These are phyloP conservation scores for Trinectes maculatus DNA, from an alignment of 2,113 vertebrate species.

Conservation along the genomic window DNA sequence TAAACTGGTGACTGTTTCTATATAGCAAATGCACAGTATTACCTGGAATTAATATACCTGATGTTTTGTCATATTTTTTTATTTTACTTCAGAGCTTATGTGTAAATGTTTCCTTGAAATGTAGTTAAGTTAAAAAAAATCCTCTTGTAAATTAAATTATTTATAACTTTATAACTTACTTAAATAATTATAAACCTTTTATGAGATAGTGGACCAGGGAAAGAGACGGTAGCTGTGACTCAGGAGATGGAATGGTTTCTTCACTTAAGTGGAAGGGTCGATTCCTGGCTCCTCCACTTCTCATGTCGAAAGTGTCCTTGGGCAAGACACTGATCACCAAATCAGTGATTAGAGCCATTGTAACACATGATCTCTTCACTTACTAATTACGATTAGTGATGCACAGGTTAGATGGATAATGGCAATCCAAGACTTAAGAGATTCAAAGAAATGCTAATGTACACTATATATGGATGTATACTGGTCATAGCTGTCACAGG, in stretches of 20 bases:
- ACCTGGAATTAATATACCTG: too few relatives aligned
- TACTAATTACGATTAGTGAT: conserved; percentile 2
- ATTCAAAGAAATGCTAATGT: conserved; percentile 48
- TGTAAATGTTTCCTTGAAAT: too few relatives aligned
- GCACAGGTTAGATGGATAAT: conserved; percentile 11
- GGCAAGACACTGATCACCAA: neutral
- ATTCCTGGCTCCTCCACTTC: neutral
- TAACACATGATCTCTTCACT: neutral
- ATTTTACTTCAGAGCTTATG: too few relatives aligned
- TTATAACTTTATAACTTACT: too few relatives aligned
- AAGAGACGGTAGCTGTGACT: neutral
- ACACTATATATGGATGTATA: conserved; percentile 16
- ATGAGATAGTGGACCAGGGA: neutral
- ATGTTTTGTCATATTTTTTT: too few relatives aligned
- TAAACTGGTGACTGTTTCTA: too few relatives aligned
- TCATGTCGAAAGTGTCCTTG: neutral
- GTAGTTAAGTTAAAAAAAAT: too few relatives aligned
- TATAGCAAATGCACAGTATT: too few relatives aligned
- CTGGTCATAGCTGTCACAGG: conserved; percentile 42
- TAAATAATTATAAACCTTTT: conserved; percentile 2
- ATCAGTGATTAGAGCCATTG: neutral
- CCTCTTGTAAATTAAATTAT: too few relatives aligned
- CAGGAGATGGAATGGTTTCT: neutral
- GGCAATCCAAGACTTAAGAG: conserved; percentile 29
- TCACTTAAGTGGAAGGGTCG: neutral